phyloP scores from a whole-genome alignment of 92 coral and sea anemone species.

The Paragorgia papillata region DNA sequence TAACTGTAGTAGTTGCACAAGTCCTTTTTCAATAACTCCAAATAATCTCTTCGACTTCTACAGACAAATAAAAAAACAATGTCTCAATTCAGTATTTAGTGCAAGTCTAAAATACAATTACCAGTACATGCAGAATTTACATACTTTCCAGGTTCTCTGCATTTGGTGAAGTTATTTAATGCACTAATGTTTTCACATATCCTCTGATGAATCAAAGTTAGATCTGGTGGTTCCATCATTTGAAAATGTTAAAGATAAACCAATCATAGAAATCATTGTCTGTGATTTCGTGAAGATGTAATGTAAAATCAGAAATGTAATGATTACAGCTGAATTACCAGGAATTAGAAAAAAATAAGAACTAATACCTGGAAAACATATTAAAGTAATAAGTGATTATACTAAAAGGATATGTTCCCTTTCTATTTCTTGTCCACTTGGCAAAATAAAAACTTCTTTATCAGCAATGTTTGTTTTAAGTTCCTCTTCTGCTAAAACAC shows the following conservation, averaged over 20 bases:
- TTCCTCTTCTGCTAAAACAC: slow-evolving; percentile 87
- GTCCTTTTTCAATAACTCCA: slow-evolving; percentile 75
- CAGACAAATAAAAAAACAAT: background rate
- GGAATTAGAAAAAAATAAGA: no score
- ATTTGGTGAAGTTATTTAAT: slow-evolving; percentile 74
- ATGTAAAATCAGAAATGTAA: no score
- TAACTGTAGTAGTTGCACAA: slow-evolving; percentile 88
- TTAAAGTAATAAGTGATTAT: no score
- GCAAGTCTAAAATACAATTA: background rate
- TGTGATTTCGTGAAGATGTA: no score
- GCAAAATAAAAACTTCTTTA: slow-evolving; percentile 88
- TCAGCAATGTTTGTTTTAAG: slow-evolving; percentile 89
- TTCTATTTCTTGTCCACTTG: slow-evolving; percentile 97
- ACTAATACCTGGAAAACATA: no score
- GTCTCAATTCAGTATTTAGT: no score
- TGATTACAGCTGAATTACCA: no score
- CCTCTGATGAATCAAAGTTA: slow-evolving; percentile 86
- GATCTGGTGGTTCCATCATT: slow-evolving; percentile 90
- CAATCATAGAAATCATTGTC: no score
- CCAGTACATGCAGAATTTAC: background rate
- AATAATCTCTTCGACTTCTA: slow-evolving; percentile 86
- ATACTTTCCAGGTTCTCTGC: slow-evolving; percentile 91
- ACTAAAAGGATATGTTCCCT: slow-evolving; percentile 82
- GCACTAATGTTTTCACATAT: slow-evolving; percentile 92
- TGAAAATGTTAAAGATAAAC: background rate